Percentiles rank a stretch among this genome's conserved stretches.
Evolutionary conservation across 2,113 vertebrate species (phyloP).

Genomic region (Microtus oregoni): DNA sequence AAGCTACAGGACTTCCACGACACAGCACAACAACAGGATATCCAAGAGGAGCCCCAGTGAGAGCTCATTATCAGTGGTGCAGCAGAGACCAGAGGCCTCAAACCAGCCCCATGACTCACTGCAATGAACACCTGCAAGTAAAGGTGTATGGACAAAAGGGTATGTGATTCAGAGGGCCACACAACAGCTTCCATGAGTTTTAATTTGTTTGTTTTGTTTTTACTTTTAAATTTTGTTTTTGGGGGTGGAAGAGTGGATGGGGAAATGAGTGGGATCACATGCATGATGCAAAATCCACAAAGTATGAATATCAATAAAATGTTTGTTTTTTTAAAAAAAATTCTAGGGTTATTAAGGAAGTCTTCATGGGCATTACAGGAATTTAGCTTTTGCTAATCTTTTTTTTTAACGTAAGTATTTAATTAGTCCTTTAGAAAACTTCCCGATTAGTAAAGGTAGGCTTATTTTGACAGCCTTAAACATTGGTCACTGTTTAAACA

Average conservation of each 20-base stretch:
- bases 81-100: background rate
- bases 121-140: background rate
- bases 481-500: constrained; percentile 90
- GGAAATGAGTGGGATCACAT: background rate
- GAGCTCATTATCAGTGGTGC: background rate
- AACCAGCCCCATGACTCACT: background rate
- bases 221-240: background rate
- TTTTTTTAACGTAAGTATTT: constrained; percentile 75
- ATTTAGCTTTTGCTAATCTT: constrained; percentile 42
- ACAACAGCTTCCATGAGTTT: background rate
- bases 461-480: constrained; percentile 90
- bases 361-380: constrained; percentile 2
- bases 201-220: background rate
- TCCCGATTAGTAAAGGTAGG: constrained; percentile 87
- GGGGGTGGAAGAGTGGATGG: background rate
- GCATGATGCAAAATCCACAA: background rate
- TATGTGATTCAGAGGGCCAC: background rate
- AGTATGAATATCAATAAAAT: background rate
- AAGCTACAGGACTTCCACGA: background rate
- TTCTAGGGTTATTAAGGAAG: constrained; percentile 18
- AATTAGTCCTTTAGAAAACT: constrained; percentile 82
- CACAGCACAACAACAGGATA: background rate
- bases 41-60: background rate
- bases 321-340: background rate
- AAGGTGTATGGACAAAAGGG: background rate